Conservation (phyloP, 1,140 invertebrate species). For the Drosophila arizonae region DNA sequence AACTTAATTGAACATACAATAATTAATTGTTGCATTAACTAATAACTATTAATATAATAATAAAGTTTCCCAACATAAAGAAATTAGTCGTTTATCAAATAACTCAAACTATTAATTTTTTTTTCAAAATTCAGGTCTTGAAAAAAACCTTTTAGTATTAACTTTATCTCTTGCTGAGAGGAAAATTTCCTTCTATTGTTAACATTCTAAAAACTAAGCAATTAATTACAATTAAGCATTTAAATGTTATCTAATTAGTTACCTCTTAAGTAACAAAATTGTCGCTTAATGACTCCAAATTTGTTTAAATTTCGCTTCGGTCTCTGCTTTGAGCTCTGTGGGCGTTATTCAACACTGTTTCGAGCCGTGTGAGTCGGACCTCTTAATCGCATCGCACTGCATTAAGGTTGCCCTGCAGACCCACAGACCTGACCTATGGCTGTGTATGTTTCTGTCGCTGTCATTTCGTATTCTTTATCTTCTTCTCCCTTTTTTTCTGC, state of each 20-base stretch:
- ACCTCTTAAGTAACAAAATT: background rate
- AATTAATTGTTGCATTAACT: too few relatives aligned
- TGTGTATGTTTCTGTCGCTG: constrained; percentile 13
- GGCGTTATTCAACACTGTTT: background rate
- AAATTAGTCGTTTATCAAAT: too few relatives aligned
- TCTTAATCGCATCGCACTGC: constrained; percentile 5
- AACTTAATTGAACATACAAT: too few relatives aligned
- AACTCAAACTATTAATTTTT: too few relatives aligned
- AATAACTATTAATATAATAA: too few relatives aligned
- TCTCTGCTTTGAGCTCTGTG: background rate
- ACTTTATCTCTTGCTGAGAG: too few relatives aligned
- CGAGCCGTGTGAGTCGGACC: background rate
- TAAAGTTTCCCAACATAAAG: too few relatives aligned
- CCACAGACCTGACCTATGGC: constrained; percentile 73
- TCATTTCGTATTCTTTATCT: constrained; percentile 37
- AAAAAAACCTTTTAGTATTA: too few relatives aligned
- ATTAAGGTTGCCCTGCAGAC: constrained; percentile 61
- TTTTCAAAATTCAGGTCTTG: too few relatives aligned
- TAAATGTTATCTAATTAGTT: background rate
- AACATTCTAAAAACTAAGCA: background rate
- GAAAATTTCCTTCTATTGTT: background rate
- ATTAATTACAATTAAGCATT: background rate
- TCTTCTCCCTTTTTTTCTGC: constrained; percentile 15
- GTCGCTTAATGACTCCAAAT: background rate
- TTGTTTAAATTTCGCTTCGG: background rate